A percentile compares a stretch with the other conserved stretches of the same genome.
phyloP scores from a whole-genome alignment of 1,140 invertebrate genomes.

The Helicoverpa zea region DNA sequence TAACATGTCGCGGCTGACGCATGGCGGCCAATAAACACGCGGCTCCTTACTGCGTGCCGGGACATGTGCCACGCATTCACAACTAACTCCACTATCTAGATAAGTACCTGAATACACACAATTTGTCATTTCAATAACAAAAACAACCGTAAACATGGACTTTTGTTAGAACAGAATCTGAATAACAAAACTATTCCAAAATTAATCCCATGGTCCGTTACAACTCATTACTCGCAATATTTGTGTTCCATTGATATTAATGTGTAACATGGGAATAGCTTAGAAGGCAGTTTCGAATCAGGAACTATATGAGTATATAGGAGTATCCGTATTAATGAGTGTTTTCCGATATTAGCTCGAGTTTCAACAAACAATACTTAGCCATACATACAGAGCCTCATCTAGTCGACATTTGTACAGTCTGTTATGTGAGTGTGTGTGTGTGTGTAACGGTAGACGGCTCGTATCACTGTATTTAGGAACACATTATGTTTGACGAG shows the following conservation, averaged over 20 bases:
- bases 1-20: constrained; percentile 7
- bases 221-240: background rate
- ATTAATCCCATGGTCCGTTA: no score
- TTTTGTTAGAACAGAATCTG: no score
- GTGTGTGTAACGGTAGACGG: no score
- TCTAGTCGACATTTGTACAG: no score
- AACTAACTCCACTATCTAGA: background rate
- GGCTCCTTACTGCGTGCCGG: background rate
- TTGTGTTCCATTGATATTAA: background rate
- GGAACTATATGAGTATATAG: background rate
- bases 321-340: background rate
- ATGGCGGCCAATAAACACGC: background rate
- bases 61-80: background rate
- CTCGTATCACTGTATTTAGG: no score
- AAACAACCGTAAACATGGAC: no score
- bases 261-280: background rate
- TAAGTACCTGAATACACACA: background rate
- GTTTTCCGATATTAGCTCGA: background rate
- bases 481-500: no score
- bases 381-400: no score
- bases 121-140: background rate
- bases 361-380: no score
- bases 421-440: no score
- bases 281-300: background rate
- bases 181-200: no score